Evolutionary conservation across 35 echinoderm and acorn worm species (phyloP), one percentile per base, ranked within the genome.

Genomic region (Amphiura filiformis): DNA sequence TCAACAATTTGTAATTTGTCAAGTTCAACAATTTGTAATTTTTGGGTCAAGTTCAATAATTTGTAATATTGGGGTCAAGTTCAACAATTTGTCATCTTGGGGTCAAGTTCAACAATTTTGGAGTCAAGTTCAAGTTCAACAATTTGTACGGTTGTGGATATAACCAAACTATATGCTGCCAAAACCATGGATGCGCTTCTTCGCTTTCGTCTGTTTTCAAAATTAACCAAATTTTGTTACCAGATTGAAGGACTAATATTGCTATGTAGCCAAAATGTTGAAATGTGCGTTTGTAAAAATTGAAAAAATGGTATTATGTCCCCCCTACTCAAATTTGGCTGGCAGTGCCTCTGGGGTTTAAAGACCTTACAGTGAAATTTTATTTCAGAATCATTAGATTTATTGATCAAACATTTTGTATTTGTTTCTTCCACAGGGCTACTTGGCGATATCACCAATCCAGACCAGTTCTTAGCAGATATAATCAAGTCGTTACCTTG

Each of bases 391-490:
- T 13, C 39, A 44, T 35, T 37, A 22, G 13, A 34, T 79, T 42
- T 35, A 32, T 1, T 57, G 31, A 41, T 91, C 31, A 39, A 78
- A 37, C 2, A 32, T 80, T 47, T 82, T 34, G 37, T 26, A 80
- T 0, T 36, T 86, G 84, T 78, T 76, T 83, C 37, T 88, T n/a
- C 9, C 61, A 70, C 77, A 97, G 96, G 80, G 84, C 82, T 98
- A 39, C 87, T 94, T 0, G 89, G 52, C 0, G 93, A 94, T 57
- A 98, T 98, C 34, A 76, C 86, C 36, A 91, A 94, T 37, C 96
- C 96, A 32, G 96, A 98, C 61, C 80, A 83, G 57, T 98, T 92
- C 77, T 64, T 98, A 52, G 78, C 65, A 13, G 96, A 98, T 57
- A 39, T 81, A 0, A 56, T 98, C 17, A 90, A 89, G n/a, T 94